Conservation (phyloP, 2,888 invertebrate species). For the Cheilosia vernalis region DNA sequence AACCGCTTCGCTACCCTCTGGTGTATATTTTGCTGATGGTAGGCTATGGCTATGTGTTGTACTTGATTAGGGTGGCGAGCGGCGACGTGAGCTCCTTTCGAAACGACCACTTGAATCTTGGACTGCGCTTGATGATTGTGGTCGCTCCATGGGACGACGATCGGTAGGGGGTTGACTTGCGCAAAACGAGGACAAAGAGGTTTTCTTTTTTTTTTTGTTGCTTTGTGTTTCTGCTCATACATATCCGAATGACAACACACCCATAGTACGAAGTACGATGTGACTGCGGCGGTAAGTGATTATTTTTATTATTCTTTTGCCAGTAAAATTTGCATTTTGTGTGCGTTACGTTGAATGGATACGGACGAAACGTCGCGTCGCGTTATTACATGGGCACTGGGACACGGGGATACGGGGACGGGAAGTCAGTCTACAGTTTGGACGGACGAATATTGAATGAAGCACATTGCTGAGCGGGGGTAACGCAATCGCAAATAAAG, state of each 20-base stretch:
- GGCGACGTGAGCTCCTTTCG: constrained; percentile 56
- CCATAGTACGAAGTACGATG: constrained; percentile 33
- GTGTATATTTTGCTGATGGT: constrained; percentile 24
- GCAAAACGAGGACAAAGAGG: constrained; percentile 50
- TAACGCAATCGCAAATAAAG: constrained; percentile 25
- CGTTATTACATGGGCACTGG: not conserved
- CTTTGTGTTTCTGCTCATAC: not conserved
- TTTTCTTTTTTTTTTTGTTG: constrained; percentile 7
- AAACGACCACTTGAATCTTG: constrained; percentile 49
- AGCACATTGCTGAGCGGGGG: constrained; percentile 34
- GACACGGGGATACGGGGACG: no score
- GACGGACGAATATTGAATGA: constrained; percentile 58
- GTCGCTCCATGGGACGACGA: constrained; percentile 9
- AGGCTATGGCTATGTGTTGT: constrained; percentile 8
- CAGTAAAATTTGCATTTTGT: constrained; percentile 68
- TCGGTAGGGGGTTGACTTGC: constrained; percentile 53
- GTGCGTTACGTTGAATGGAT: constrained; percentile 68
- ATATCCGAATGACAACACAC: constrained; percentile 59
- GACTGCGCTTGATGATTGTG: not conserved
- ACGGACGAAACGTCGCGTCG: constrained; percentile 17
- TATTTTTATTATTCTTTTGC: constrained; percentile 19
- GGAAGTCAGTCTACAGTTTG: constrained; percentile 35
- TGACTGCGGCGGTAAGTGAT: constrained; percentile 50
- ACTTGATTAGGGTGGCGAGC: constrained; percentile 71
- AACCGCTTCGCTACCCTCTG: constrained; percentile 50